A percentile compares a stretch with the other conserved stretches of the same genome.
Conservation (phyloP, 2,797 vertebrate species). For the Sebastes itinus region DNA sequence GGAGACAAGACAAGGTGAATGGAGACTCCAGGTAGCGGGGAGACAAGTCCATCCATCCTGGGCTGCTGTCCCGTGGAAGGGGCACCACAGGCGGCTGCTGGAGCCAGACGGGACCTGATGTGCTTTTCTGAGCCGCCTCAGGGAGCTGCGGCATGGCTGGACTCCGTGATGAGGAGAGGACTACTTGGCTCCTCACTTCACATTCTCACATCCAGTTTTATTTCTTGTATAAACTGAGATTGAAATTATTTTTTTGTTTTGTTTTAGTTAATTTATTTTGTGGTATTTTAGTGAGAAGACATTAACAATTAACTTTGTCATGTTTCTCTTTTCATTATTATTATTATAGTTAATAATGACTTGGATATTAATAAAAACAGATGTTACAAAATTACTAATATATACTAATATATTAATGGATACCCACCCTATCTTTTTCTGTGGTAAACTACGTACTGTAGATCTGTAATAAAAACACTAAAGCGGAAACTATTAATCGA, state of each 20-base stretch:
- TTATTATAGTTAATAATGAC: background rate
- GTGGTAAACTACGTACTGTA: background rate
- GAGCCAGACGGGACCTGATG: constrained; percentile 59
- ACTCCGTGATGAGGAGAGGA: constrained; percentile 1
- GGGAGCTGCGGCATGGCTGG: constrained; percentile 17
- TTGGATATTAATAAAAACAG: background rate
- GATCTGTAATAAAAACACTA: background rate
- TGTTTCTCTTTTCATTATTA: background rate
- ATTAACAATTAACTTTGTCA: background rate
- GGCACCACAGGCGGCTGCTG: constrained; percentile 39
- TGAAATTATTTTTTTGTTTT: too few species aligned
- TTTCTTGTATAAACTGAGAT: background rate
- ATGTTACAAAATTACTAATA: background rate
- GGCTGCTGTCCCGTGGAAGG: constrained; percentile 37
- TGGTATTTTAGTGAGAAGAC: background rate
- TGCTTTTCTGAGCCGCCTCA: constrained; percentile 22
- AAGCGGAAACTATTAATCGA: background rate
- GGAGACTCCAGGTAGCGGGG: constrained; percentile 18
- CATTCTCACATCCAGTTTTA: background rate
- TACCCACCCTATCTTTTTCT: background rate
- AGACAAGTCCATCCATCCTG: constrained; percentile 20
- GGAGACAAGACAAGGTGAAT: constrained; percentile 39
- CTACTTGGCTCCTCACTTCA: background rate
- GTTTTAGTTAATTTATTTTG: background rate
- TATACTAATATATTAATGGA: background rate